Percentiles rank a stretch among this genome's conserved stretches.
These are phyloP conservation scores for Drosophila equinoxialis DNA, from an alignment of 1,140 invertebrate species.

Conservation along the genomic window DNA sequence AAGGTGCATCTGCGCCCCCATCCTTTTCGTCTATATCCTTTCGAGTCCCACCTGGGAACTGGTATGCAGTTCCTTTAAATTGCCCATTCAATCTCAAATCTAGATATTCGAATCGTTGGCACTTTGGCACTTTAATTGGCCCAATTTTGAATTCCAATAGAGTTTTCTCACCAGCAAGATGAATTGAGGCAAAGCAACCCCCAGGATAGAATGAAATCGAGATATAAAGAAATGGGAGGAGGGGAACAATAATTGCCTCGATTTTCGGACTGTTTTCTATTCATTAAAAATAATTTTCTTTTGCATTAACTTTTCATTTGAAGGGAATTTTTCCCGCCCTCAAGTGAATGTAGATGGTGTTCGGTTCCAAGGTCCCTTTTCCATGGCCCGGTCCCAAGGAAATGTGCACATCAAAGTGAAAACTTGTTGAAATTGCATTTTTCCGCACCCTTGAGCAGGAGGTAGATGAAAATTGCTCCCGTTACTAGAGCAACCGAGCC, in stretches of 20 bases:
- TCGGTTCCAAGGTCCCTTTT: constrained; percentile 1
- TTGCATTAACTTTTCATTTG: constrained; percentile 78
- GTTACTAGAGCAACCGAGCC: constrained; percentile 55
- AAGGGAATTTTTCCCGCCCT: constrained; percentile 49
- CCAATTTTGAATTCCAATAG: constrained; percentile 38
- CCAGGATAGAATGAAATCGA: constrained; percentile 25
- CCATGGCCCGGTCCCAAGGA: constrained; percentile 34
- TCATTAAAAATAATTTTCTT: constrained; percentile 81
- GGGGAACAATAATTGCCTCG: constrained; percentile 55
- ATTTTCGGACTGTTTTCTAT: constrained; percentile 76
- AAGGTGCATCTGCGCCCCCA: constrained; percentile 13
- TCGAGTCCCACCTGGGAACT: constrained; percentile 2
- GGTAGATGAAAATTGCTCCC: constrained; percentile 60
- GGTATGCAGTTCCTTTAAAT: constrained; percentile 43
- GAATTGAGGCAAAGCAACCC: constrained; percentile 39
- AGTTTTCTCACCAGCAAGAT: constrained; percentile 31
- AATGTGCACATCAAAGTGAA: constrained; percentile 78
- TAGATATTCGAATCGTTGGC: constrained; percentile 29
- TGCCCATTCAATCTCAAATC: constrained; percentile 36
- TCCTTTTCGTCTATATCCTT: background rate
- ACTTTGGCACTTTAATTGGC: constrained; percentile 39
- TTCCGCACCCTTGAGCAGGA: constrained; percentile 75
- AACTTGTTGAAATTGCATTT: constrained; percentile 81
- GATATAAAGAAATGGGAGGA: background rate
- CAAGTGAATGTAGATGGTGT: constrained; percentile 9